phyloP scores from a whole-genome alignment of 2,113 vertebrate genomes.

The Psilopogon haemacephalus region DNA sequence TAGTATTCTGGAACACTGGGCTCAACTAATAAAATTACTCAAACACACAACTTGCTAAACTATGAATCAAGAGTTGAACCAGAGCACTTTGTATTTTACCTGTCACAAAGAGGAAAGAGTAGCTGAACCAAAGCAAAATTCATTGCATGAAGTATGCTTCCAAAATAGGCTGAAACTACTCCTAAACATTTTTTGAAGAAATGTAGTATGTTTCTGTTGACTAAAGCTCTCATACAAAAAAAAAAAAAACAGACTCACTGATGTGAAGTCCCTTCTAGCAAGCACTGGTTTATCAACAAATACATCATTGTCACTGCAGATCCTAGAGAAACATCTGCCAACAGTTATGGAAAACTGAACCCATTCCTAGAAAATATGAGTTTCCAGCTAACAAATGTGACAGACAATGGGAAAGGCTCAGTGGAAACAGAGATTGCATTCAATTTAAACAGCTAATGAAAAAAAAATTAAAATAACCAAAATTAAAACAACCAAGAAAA shows the following conservation, averaged over 20 bases:
- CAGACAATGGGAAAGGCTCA: neutral
- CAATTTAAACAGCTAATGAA: neutral
- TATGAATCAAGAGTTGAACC: neutral
- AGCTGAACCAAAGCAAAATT: neutral
- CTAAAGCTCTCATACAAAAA: neutral
- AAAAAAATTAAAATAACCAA: conserved; percentile 25
- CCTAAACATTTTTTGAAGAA: neutral
- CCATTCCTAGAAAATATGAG: conserved; percentile 24
- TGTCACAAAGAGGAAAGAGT: neutral
- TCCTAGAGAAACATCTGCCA: conserved; percentile 40
- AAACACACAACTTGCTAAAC: neutral
- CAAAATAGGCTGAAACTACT: conserved; percentile 1
- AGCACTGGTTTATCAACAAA: conserved; percentile 44
- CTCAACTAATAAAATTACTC: neutral
- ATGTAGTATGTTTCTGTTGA: neutral
- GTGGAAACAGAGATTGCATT: neutral
- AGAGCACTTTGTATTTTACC: neutral
- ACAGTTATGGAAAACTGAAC: conserved; percentile 46
- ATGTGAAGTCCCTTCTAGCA: conserved; percentile 25
- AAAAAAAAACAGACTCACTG: neutral
- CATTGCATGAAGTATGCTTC: neutral
- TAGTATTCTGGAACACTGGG: neutral
- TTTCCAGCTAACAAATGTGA: conserved; percentile 11
- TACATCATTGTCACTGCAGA: conserved; percentile 52
- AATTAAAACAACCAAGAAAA: neutral